A percentile compares a stretch with the other conserved stretches of the same genome.
Evolutionary conservation across 2,113 vertebrate species (phyloP).

Genomic region (Illadopsis cleaveri): DNA sequence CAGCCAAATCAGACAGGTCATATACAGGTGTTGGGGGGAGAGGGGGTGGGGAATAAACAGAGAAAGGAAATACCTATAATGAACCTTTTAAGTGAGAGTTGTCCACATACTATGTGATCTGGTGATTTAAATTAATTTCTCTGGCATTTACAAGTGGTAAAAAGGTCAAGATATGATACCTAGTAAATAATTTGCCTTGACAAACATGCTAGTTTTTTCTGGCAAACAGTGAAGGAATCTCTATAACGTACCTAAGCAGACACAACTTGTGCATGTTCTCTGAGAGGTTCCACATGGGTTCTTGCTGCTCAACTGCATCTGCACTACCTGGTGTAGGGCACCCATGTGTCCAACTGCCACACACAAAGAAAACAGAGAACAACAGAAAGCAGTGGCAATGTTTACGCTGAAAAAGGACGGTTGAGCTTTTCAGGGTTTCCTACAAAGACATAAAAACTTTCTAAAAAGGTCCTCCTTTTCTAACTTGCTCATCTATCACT

Average conservation of each 20-base stretch:
- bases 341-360: background rate
- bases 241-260: background rate
- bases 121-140: background rate
- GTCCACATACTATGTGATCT: background rate
- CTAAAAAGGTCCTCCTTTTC: background rate
- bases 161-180: background rate
- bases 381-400: rapidly evolving
- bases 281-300: background rate
- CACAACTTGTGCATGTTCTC: background rate
- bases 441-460: background rate
- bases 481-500: background rate
- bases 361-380: background rate
- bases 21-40: rapidly evolving
- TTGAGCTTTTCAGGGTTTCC: background rate
- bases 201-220: background rate
- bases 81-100: background rate
- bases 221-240: background rate
- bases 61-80: background rate
- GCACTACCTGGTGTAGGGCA: background rate
- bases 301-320: background rate
- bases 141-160: background rate
- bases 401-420: background rate
- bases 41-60: rapidly evolving
- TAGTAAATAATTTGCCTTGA: background rate
- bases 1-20: background rate